Evolutionary conservation across 2,797 vertebrate genomes (phyloP).

Genomic region (Sylvilagus floridanus): DNA sequence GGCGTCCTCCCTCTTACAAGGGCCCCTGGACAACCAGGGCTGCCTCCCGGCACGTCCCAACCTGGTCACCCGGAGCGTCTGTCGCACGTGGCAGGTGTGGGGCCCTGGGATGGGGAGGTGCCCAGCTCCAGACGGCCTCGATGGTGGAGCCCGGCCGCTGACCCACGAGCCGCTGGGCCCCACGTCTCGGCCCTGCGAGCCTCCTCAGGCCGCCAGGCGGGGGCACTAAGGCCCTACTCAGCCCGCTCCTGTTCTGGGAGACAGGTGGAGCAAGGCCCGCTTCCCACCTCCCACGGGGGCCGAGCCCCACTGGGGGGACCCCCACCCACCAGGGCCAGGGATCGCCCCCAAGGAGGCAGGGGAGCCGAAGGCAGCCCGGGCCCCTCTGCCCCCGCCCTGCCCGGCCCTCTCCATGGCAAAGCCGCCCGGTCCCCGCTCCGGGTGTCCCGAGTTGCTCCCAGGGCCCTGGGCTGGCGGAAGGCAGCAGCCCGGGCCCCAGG

Average conservation of each 20-base stretch:
- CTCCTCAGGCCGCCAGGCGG: neutral
- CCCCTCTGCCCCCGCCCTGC: neutral
- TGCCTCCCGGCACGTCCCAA: neutral
- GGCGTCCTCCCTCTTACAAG: too few species aligned
- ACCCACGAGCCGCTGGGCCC: neutral
- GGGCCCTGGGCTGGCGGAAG: neutral
- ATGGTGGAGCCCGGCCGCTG: accelerated
- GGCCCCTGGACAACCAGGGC: neutral
- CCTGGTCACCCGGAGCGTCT: too few species aligned
- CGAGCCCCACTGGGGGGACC: neutral
- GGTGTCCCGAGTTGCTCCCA: neutral
- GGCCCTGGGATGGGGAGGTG: neutral
- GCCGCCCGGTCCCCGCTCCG: neutral
- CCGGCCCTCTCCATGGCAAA: neutral
- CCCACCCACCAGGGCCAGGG: neutral
- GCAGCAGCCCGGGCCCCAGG: too few species aligned
- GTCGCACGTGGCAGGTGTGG: neutral
- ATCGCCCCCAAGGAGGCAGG: neutral
- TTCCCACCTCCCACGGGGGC: neutral
- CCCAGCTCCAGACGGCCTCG: neutral
- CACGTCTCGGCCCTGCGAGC: accelerated
- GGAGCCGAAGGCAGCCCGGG: neutral
- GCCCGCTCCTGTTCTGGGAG: neutral
- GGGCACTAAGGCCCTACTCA: neutral
- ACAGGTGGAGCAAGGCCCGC: neutral